Evolutionary conservation across 2,888 invertebrate species (phyloP), one percentile per base, ranked within the genome.

Genomic region (Onchidella celtica): DNA sequence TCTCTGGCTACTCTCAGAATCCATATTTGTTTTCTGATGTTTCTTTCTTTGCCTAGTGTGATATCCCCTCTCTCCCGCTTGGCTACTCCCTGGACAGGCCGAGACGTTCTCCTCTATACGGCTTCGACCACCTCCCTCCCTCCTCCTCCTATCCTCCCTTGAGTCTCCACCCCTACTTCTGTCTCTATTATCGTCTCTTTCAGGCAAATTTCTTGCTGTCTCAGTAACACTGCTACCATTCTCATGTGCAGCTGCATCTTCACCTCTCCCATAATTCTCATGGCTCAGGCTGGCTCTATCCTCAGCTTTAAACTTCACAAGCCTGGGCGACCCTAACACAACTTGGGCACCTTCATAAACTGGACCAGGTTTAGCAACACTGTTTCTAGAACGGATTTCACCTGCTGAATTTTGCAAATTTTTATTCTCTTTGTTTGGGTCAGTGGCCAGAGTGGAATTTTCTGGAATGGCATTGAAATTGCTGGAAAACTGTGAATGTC

Each of bases 151-250:
- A 34, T 65, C 47, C 29, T 14, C 24, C 11, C 36, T 66, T 66
- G 66, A 66, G 21, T 11, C 17, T 32, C 27, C n/a, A 9, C 6
- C 17, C n/a, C n/a, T n/a, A n/a, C 27, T 76, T 24, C 55, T 66
- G 29, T 77, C 36, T 55, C 34, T 76, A 2, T 76, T 66, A 77
- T n/a, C 27, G 32, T 66, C 29, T 4, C n/a, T 66, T 61, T 61
- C 61, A 11, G 47, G 17, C 47, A 47, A n/a, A n/a, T n/a, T n/a
- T n/a, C n/a, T n/a, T n/a, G n/a, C n/a, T n/a, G n/a, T n/a, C n/a
- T n/a, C 17, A 47, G 6, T 47, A 47, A 47, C 17, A 47, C 47
- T 47, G 47, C 47, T 47, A 6, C 47, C 47, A 47, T 6, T 6
- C 47, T 47, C 17, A n/a, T n/a, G n/a, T n/a, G n/a, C n/a, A n/a